These are phyloP conservation scores for Pteronotus mesoamericanus DNA, from an alignment of 2,797 vertebrate genomes.

Conservation along the genomic window DNA sequence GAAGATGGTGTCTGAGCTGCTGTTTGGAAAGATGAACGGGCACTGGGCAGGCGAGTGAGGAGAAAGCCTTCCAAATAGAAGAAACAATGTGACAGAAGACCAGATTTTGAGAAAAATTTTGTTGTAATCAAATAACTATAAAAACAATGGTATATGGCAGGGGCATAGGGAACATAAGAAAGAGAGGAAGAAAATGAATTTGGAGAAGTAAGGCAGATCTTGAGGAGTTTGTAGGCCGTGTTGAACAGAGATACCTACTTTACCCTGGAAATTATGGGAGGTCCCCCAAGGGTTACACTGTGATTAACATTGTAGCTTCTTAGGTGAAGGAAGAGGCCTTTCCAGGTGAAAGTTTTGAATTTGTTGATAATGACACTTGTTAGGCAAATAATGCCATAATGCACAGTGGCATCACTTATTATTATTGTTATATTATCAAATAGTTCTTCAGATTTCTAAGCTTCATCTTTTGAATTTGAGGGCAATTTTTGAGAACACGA, in stretches of 20 bases:
- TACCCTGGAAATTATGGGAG: not conserved
- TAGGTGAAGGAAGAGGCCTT: not conserved
- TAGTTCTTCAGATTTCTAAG: not conserved
- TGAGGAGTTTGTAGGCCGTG: not conserved
- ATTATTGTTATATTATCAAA: not conserved
- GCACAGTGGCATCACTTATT: not conserved
- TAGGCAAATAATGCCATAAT: not conserved
- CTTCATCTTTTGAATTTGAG: not conserved
- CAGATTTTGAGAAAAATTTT: not conserved
- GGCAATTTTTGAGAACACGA: not conserved
- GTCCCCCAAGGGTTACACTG: not conserved
- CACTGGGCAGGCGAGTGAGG: not conserved
- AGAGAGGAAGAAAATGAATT: not conserved
- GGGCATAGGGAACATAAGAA: accelerated
- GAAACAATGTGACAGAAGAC: not conserved
- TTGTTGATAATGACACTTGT: not conserved
- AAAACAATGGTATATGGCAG: not conserved
- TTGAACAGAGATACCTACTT: not conserved
- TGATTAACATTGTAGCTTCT: not conserved
- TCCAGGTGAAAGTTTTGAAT: not conserved
- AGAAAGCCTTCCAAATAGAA: not conserved
- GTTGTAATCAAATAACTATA: not conserved
- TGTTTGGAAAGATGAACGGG: not conserved
- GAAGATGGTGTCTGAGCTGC: not conserved
- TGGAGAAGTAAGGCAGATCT: not conserved